Evolutionary conservation across 2,888 invertebrate species (phyloP), one percentile per base, ranked within the genome.

Genomic region (Lamellibrachia columna): DNA sequence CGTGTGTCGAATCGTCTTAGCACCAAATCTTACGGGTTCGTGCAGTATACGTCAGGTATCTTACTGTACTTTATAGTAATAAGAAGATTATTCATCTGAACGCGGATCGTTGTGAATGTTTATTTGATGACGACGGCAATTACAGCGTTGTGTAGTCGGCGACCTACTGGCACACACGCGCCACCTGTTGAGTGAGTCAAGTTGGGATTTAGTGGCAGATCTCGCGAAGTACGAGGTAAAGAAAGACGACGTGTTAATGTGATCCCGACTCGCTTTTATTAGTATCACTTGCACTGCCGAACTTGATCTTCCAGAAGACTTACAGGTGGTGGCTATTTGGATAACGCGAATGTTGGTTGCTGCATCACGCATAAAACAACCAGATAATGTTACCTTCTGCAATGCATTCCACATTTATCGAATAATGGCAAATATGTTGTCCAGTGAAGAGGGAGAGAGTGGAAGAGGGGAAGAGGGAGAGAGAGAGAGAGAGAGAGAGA

Each of bases 401-500:
- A 40, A 40, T 75, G 22, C 11, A 2, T 75, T 15, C 75, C 75
- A 75, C 15, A 6, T 22, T 6, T 55, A 75, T 75, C 75, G 75
- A 75, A 6, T 75, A 11, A 75, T 22, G 22, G 22, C 75, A 75
- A 75, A 75, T 22, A 22, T 75, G 75, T 75, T 75, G 75, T 75
- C 75, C 75, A 15, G 60, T 40, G 52, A 60, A 91, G 92, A 91
- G 75, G 15, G 75, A 91, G 91, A 93, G 93, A 93, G 58, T 93
- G 92, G 93, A 58, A 93, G 91, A 93, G 91, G 91, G 92, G 93
- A 28, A 93, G 92, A 93, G 91, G 93, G 91, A 93, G 40, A 93
- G 92, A 93, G 52, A 93, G 92, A 93, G 91, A 93, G 92, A 93
- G 91, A 93, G 93, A 91, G 58, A 93, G 93, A 93, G 92, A 93